These are phyloP conservation scores for Nannoperca obscura DNA, from an alignment of 2,797 vertebrate genomes.

Conservation along the genomic window DNA sequence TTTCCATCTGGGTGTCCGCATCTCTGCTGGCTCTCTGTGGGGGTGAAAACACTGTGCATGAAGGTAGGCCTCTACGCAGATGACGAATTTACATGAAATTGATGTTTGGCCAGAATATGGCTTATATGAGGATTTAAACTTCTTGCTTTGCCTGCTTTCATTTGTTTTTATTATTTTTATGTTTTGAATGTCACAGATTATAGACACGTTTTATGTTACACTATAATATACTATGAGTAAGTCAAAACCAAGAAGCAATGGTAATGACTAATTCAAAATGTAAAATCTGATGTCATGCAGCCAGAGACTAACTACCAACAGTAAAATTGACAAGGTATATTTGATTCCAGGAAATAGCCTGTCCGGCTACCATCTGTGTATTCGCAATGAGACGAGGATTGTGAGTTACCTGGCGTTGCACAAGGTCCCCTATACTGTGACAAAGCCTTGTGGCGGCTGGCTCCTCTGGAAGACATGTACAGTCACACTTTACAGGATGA, in stretches of 20 bases:
- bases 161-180: slow-evolving; percentile 1
- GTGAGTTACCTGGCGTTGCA: slow-evolving; percentile 81
- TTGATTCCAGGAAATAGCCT: slow-evolving; percentile 84
- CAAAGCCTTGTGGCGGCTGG: slow-evolving; percentile 87
- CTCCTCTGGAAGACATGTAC: slow-evolving; percentile 87
- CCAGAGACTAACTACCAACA: neutral
- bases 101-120: neutral
- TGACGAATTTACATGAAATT: slow-evolving; percentile 1
- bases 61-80: slow-evolving; percentile 78
- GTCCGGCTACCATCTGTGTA: slow-evolving; percentile 89
- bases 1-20: slow-evolving; percentile 62
- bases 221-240: neutral
- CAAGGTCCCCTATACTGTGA: slow-evolving; percentile 76
- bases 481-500: slow-evolving; percentile 77
- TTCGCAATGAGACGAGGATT: slow-evolving; percentile 73
- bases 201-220: neutral
- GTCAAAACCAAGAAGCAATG: slow-evolving; percentile 1
- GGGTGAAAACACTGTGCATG: slow-evolving; percentile 65
- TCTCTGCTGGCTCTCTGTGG: slow-evolving; percentile 67
- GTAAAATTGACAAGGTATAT: neutral
- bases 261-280: neutral
- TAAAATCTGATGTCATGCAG: neutral
- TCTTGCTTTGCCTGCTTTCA: slow-evolving; percentile 2
- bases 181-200: slow-evolving; percentile 3
- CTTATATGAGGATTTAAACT: neutral